Conservation (phyloP, 2,113 vertebrate genomes). For the Pangasianodon hypophthalmus region DNA sequence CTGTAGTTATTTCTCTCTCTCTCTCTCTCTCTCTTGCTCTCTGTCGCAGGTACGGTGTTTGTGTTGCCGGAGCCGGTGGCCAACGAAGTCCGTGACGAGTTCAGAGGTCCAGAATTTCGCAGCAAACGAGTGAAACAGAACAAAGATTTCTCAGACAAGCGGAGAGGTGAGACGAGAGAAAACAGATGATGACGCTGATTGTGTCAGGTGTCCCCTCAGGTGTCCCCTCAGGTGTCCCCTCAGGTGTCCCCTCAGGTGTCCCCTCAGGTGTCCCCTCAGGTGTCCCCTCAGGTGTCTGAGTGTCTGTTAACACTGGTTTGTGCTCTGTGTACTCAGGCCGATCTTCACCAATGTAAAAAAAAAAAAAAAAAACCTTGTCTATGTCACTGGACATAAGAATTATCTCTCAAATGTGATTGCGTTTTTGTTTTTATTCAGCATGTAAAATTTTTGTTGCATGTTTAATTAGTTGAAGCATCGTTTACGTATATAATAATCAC, state of each 20-base stretch:
- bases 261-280: too few relatives aligned
- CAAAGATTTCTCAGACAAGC: conserved; percentile 85
- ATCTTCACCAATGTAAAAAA: background rate
- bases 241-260: too few relatives aligned
- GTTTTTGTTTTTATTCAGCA: too few relatives aligned
- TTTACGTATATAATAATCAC: too few relatives aligned
- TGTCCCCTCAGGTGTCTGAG: background rate
- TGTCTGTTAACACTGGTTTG: background rate
- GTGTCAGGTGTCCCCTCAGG: background rate
- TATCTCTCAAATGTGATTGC: too few relatives aligned
- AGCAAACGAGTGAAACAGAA: conserved; percentile 84
- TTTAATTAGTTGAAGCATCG: too few relatives aligned
- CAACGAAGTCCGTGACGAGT: conserved; percentile 94
- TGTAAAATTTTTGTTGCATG: too few relatives aligned
- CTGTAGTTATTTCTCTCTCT: background rate
- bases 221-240: too few relatives aligned
- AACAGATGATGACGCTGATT: background rate
- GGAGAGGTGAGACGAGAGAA: conserved; percentile 79
- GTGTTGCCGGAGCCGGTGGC: conserved; percentile 93
- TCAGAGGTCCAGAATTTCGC: conserved; percentile 98
- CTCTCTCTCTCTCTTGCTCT: background rate
- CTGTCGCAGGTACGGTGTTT: conserved; percentile 84
- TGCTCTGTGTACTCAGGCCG: background rate
- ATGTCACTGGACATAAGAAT: too few relatives aligned
- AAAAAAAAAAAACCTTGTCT: too few relatives aligned